Evolutionary conservation across 2,797 vertebrate species (phyloP), one percentile per base, ranked within the genome.

Genomic region (Pseudomugil gertrudae): DNA sequence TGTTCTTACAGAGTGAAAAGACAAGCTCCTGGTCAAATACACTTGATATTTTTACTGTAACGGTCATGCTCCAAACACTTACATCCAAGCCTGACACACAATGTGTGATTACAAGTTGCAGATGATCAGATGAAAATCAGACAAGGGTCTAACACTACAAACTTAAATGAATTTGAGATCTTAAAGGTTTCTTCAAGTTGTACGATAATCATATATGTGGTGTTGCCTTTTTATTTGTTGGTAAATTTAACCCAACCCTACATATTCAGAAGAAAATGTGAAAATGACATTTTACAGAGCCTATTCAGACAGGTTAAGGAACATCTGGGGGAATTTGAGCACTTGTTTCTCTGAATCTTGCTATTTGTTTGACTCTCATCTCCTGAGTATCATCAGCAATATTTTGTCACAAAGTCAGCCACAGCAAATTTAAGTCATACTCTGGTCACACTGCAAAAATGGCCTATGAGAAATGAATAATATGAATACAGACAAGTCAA

Each of bases 321-420:
- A 62, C 4, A 29, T 68, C 66, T 79, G 67, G 40, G 53, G 68
- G 71, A 83, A 73, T 50, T 57, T 64, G 21, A 6, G 47, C 45
- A 48, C 65, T 75, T 50, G 50, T 59, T 81, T 77, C 69, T 77
- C 67, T 72, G 43, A 63, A 62, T 66, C 65, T 51, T 63, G 36
- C 58, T 38, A 57, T 65, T 73, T 68, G 53, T 65, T 66, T 30
- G 43, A 50, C 57, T 33, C 24, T 85, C 81, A 62, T 87, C 70
- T 83, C 76, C 75, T 81, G 81, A 84, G 63, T 21, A 13, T 53
- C 69, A 84, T 87, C 79, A 78, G 87, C 77, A 85, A 73, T 75
- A 84, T 86, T 87, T 80, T 75, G 84, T 83, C 72, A 48, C 52
- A 81, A 73, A 76, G 74, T 79, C 73, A 87, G 83, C 51, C 74